Base-by-base conservation (phyloP, 1,140 invertebrate genomes). In the Listronotus bonariensis region DNA sequence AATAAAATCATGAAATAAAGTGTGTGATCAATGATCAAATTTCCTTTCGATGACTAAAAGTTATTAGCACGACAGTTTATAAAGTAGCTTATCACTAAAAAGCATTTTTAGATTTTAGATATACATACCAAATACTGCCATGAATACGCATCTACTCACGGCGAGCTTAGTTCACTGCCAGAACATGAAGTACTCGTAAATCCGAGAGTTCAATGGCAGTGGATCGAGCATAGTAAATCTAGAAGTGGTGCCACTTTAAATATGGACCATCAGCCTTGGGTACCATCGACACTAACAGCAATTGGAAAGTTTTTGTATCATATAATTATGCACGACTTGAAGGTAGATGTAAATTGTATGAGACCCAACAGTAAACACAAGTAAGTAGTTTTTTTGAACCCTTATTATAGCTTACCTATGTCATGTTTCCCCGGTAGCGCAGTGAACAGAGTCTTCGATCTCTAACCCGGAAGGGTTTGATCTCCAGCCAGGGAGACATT, bases 241-340 rank as follows among this genome's bases (percentile, higher is more conserved):
- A 72, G 81, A 6, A 77, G 80, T 11, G 88, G 89, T 9, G 80
- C 85, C 18, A 82, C 86, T 64, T 82, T 91, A 46, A 80, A 77
- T 64, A 71, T 73, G 64, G 80, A 80, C 40, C 83, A 87, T 68
- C 80, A 82, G 14, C 73, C 77, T 0, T 95, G 92, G 92, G 68
- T 69, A 5, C 88, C 90, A 0, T 69, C 74, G 5, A 71, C 75
- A 6, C 73, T 86, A 6, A 74, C 78, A 12, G 83, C 82, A 42
- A 80, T 91, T 34, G 95, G 95, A 15, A 89, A 89, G 71, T 95
- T 95, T 76, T 81, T 97, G 0, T 95, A 93, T 74, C 88, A 92
- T 53, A 92, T 96, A 32, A 89, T 97, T 9, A 82, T 95, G 62
- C 87, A 89, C 49, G 92, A 96, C 77, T 80, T 95, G 10, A 94